Conservation (phyloP, 2,113 vertebrate species). For the Heterochromis multidens region DNA sequence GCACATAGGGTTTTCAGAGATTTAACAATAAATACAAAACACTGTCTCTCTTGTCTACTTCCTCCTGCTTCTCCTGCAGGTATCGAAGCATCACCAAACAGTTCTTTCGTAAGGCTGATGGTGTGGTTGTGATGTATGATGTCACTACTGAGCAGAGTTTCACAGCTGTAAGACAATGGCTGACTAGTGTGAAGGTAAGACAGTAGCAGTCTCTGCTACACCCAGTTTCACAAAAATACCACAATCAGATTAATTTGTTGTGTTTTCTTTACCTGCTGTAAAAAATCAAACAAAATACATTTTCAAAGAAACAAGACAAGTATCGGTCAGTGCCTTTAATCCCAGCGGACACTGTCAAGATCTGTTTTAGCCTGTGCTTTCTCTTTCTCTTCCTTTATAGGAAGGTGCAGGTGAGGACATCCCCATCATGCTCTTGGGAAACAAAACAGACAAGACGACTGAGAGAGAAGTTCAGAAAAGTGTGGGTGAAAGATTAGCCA, state of each 20-base stretch:
- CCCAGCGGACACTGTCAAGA: neutral
- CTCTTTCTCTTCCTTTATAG: slow-evolving; percentile 57
- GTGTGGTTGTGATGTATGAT: slow-evolving; percentile 89
- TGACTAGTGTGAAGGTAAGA: slow-evolving; percentile 86
- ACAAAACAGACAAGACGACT: slow-evolving; percentile 86
- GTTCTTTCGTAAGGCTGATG: slow-evolving; percentile 93
- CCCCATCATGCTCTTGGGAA: slow-evolving; percentile 86
- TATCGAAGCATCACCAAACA: slow-evolving; percentile 94
- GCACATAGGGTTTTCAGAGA: neutral
- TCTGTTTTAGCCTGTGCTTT: neutral
- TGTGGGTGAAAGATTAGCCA: slow-evolving; percentile 82
- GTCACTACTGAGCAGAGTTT: slow-evolving; percentile 84
- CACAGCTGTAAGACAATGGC: slow-evolving; percentile 85
- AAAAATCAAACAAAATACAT: neutral
- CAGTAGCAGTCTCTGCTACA: neutral
- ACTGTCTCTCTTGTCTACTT: neutral
- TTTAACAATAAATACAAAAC: neutral
- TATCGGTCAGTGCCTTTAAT: neutral
- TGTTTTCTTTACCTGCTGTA: fast-evolving
- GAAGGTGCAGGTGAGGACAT: slow-evolving; percentile 83
- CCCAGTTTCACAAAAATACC: neutral
- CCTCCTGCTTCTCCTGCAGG: slow-evolving; percentile 57
- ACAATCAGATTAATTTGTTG: neutral
- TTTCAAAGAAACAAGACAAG: neutral
- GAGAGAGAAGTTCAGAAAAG: slow-evolving; percentile 80